Conservation (phyloP, 2,888 invertebrate genomes). For the Aleiodes leptofemur region DNA sequence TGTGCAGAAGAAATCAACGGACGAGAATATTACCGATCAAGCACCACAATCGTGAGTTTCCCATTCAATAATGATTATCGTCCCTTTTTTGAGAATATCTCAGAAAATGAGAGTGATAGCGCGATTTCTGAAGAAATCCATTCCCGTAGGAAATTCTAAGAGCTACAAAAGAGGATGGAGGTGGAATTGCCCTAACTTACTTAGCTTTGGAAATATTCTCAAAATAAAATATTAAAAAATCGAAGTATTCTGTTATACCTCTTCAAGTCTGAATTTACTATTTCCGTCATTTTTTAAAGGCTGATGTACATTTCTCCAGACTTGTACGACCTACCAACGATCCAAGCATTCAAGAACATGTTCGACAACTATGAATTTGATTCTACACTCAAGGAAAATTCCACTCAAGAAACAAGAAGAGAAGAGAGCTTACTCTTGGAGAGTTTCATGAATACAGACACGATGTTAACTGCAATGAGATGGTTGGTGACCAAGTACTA, state of each 20-base stretch:
- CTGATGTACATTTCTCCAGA: slow-evolving; percentile 61
- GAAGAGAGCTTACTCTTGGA: slow-evolving; percentile 66
- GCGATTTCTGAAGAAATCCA: too few relatives aligned
- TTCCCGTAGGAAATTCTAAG: too few relatives aligned
- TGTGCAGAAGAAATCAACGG: slow-evolving; percentile 60
- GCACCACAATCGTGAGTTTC: slow-evolving; percentile 62
- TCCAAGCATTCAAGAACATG: slow-evolving; percentile 60
- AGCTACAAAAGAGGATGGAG: too few relatives aligned
- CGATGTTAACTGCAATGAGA: slow-evolving; percentile 62
- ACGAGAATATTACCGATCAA: slow-evolving; percentile 60
- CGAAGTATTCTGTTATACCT: neutral
- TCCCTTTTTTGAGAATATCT: too few relatives aligned
- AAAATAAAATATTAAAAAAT: neutral
- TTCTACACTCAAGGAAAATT: slow-evolving; percentile 60
- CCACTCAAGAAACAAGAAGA: slow-evolving; percentile 58
- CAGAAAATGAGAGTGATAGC: too few relatives aligned
- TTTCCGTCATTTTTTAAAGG: slow-evolving; percentile 54
- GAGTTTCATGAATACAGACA: slow-evolving; percentile 64
- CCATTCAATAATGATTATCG: too few relatives aligned
- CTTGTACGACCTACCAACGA: slow-evolving; percentile 61
- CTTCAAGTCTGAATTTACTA: neutral
- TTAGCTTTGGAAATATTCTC: too few relatives aligned
- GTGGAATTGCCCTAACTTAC: too few relatives aligned
- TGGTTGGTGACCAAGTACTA: slow-evolving; percentile 65
- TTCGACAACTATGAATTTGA: slow-evolving; percentile 64